Percentiles rank a stretch among this genome's conserved stretches.
Conservation (phyloP, 2,797 vertebrate species). For the Picus viridis region DNA sequence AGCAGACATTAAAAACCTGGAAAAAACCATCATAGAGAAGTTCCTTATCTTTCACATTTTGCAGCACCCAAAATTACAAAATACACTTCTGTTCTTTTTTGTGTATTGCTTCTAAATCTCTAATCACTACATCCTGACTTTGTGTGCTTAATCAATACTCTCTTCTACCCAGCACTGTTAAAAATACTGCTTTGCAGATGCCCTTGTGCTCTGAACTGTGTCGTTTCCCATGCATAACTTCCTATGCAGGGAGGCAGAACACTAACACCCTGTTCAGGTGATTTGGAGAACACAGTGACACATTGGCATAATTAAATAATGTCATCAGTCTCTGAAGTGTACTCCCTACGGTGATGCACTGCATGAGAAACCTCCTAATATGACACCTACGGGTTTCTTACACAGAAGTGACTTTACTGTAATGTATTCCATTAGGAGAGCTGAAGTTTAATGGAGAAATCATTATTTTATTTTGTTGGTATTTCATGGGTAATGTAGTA, state of each 20-base stretch:
- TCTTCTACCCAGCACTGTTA: neutral
- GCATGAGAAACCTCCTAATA: slow-evolving; percentile 66
- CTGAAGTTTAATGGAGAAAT: slow-evolving; percentile 49
- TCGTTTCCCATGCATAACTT: slow-evolving; percentile 11
- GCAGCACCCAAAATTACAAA: neutral
- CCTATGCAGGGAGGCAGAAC: slow-evolving; percentile 32
- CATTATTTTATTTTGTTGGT: slow-evolving; percentile 30
- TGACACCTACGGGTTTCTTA: slow-evolving; percentile 55
- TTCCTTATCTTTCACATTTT: slow-evolving; percentile 20
- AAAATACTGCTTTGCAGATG: slow-evolving; percentile 56
- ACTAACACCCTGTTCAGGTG: slow-evolving; percentile 65
- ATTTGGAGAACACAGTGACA: slow-evolving; percentile 34
- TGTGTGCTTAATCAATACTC: slow-evolving; percentile 35
- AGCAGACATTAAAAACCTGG: slow-evolving; percentile 8
- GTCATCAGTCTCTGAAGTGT: slow-evolving; percentile 70
- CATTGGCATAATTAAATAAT: slow-evolving; percentile 75
- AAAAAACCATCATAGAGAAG: slow-evolving; percentile 19
- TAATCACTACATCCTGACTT: slow-evolving; percentile 29
- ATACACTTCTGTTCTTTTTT: slow-evolving; percentile 4
- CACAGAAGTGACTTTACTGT: slow-evolving; percentile 51
- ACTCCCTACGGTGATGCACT: slow-evolving; percentile 54
- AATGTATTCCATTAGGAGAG: slow-evolving; percentile 51
- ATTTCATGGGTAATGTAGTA: neutral
- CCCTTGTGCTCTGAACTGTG: slow-evolving; percentile 38
- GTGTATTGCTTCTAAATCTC: slow-evolving; percentile 28